Base-by-base conservation (phyloP, 2,888 invertebrate species). In the Dolichomitus sp. region DNA sequence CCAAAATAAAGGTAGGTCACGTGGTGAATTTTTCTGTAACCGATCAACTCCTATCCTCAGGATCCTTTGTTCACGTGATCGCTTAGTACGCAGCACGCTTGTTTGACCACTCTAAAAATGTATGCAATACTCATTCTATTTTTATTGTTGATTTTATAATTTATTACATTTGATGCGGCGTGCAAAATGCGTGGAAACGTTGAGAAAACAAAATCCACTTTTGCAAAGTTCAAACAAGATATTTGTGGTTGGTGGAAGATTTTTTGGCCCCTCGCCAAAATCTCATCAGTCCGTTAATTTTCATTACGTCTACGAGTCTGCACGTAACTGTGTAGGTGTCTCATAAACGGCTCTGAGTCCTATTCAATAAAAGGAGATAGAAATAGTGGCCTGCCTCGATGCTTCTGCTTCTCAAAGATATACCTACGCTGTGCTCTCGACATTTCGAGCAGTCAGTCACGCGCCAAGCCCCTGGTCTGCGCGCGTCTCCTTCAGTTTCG, bases 361-460 rank as follows among this genome's bases (percentile, higher is more conserved):
- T 9, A 12, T 30, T 45, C 30, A 19, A 59, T 40, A 66, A 40
- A 73, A 45, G 27, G 52, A 61, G 74, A 74, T 23, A 17, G 30
- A 79, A 37, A 42, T 30, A 2, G 45, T 11, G 48, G 45, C 19
- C n/a, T 61, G 66, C 48, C 45, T 54, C 45, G n/a, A 37, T 59
- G 70, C 75, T 65, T 57, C 40, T 57, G 19, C 74, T 37, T 48
- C 74, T 27, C 19, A n/a, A 33, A 63, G 45, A 73, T 30, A 61
- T 59, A 69, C 42, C 48, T 54, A 48, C 30, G 50, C 33, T 9
- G 40, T 23, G 19, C 76, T 30, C 63, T 69, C 54, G 65, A 48
- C 69, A 57, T 78, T 82, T 70, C 68, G 78, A 19, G 63, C 61
- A 78, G 74, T 74, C 81, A 78, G 81, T 82, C 74, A 81, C 76